Evolutionary conservation across 2,797 vertebrate genomes (phyloP).

Genomic region (Carapus acus): DNA sequence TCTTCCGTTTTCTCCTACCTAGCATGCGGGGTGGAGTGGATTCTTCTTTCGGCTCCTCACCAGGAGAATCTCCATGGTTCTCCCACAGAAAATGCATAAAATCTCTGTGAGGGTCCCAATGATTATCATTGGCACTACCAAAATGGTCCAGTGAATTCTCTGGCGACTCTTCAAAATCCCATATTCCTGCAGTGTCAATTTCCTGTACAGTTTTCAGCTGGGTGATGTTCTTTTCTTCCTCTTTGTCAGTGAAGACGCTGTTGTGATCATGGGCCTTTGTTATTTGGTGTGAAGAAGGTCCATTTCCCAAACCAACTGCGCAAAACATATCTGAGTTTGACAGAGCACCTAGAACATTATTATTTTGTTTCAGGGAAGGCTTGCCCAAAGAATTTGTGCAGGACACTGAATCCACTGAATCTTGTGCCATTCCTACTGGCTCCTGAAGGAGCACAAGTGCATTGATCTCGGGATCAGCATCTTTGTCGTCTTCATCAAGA

Average conservation of each 20-base stretch:
- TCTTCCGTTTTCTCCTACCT: conserved; percentile 91
- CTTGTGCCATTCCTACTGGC: conserved; percentile 80
- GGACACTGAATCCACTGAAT: conserved; percentile 47
- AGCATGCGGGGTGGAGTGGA: conserved; percentile 57
- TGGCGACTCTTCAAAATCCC: conserved; percentile 82
- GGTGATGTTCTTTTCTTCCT: conserved; percentile 87
- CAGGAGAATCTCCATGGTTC: conserved; percentile 76
- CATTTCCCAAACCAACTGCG: conserved; percentile 86
- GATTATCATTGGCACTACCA: conserved; percentile 72
- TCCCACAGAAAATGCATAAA: conserved; percentile 90
- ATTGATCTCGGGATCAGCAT: conserved; percentile 78
- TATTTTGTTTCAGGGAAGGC: conserved; percentile 52
- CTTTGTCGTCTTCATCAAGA: conserved; percentile 85
- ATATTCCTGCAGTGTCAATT: conserved; percentile 76
- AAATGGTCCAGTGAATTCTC: conserved; percentile 85
- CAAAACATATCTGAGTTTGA: conserved; percentile 65
- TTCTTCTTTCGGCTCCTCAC: conserved; percentile 69
- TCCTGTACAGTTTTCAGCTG: conserved; percentile 85
- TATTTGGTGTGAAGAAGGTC: conserved; percentile 85
- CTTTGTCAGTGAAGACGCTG: conserved; percentile 73
- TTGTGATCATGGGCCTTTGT: conserved; percentile 76
- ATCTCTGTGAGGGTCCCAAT: conserved; percentile 90
- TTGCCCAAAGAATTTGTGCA: conserved; percentile 59
- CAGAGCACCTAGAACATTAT: conserved; percentile 63
- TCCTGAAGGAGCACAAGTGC: conserved; percentile 75